A percentile compares a stretch with the other conserved stretches of the same genome.
Conservation (phyloP, 1,140 invertebrate species). For the Mizuhopecten yessoensis region DNA sequence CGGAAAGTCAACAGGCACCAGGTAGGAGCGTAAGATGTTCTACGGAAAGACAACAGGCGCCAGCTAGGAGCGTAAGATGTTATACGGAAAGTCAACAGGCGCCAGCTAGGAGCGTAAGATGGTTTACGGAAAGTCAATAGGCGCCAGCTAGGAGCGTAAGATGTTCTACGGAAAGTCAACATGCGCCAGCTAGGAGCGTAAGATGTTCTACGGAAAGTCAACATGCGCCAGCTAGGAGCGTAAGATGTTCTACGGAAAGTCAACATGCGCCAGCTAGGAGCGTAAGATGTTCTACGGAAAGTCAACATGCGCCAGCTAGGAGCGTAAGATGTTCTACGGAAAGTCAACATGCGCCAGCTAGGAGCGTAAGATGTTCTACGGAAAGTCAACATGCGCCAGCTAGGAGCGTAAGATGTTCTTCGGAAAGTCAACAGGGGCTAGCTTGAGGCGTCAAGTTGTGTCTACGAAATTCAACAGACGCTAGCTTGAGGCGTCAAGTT, state of each 20-base stretch:
- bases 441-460: background rate
- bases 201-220: too few relatives aligned
- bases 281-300: too few relatives aligned
- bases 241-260: too few relatives aligned
- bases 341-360: background rate
- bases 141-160: background rate
- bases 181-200: background rate
- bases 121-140: conserved; percentile 7
- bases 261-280: background rate
- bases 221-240: background rate
- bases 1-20: conserved; percentile 1
- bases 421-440: background rate
- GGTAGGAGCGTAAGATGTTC: background rate
- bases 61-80: background rate
- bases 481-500: background rate
- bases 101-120: background rate
- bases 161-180: too few relatives aligned
- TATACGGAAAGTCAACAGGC: conserved; percentile 12
- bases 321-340: too few relatives aligned
- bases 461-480: background rate
- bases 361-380: too few relatives aligned
- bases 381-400: background rate
- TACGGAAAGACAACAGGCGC: conserved; percentile 1
- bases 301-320: background rate
- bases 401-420: too few relatives aligned